Evolutionary conservation across 2,797 vertebrate genomes (phyloP), one percentile per base, ranked within the genome.

Genomic region (Poeciliopsis presidionis): DNA sequence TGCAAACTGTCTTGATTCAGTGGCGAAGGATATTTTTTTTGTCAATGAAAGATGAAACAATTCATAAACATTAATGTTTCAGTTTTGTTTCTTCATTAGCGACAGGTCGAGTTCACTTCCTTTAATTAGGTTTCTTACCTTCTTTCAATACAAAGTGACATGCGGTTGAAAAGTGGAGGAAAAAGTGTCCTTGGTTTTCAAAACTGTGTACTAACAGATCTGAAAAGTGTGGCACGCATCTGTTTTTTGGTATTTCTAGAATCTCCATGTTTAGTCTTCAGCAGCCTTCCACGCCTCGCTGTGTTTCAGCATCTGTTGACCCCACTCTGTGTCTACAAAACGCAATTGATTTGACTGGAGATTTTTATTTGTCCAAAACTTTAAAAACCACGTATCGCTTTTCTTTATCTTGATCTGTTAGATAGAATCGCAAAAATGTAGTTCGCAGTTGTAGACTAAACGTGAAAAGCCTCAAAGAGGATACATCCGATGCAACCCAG

Each of bases 1-100:
- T 28, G 76, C 65, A 13, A 72, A 79, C 43, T 46, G 11, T 36
- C 77, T 76, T 43, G 7, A 36, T 5, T 30, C 45, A n/a, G 43
- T 39, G 43, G 9, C 28, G 14, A 71, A 39, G 39, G 4, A 57
- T 6, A 0, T 1, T 25, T 12, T 57, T 57, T 61, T 28, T 2
- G 39, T 41, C 7, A 39, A 70, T 67, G 7, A 25, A 46, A 71
- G 53, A 72, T 73, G 18, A 22, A 46, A 41, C 18, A n/a, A 9
- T 30, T 20, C 5, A 20, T 72, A 51, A 36, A 36, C 7, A 36
- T 41, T 22, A 39, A 9, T 20, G 61, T 53, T 9, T 53, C 51
- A 3, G 51, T 65, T 39, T 39, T 12, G 33, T 65, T 65, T 22
- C 33, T 22, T 39, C 18, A 65, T 4, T 18, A 22, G 18, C 33